Evolutionary conservation across 2,888 invertebrate genomes (phyloP), one percentile per base, ranked within the genome.

Genomic region (Meteorus cinctellus): DNA sequence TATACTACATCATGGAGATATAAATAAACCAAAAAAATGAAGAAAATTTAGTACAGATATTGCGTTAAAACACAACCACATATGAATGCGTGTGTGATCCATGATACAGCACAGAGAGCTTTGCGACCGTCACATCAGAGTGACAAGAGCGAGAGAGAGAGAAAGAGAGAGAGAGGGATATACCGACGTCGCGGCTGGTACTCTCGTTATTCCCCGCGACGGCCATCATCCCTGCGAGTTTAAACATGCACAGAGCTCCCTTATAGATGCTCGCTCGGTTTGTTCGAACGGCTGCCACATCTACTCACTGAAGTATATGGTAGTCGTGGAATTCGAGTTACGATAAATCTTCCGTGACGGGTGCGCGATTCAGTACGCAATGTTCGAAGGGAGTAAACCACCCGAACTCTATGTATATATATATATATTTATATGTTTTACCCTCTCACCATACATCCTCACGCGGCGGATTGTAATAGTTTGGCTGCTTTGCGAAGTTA

Each of bases 261-360:
- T 76, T 67, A 24, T 24, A 68, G 72, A 63, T 76, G 71, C 59
- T 19, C 41, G 72, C 76, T 74, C 65, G 75, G 72, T 69, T 70
- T 77, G 76, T 79, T 80, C 80, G 48, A 63, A 72, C 67, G 73
- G 72, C 77, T 81, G 82, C 80, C 81, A 80, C 79, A 81, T 79
- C 78, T 81, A 80, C 80, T 87, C 87, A 88, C 89, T 88, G 87
- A 19, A 55, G 55, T 55, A 55, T 55, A 19, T 29, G 27, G 86
- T 87, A 87, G 87, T 87, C 87, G 87, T 88, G 88, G 88, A 89
- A 89, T 89, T 89, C 88, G 89, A 89, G 89, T 89, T 89, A 85
- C 88, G 86, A 89, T 89, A 89, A 89, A 89, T 89, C 89, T 88
- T 85, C 84, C 89, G 86, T 89, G 89, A 89, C 89, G 88, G 87